These are phyloP conservation scores for Pristis pectinata DNA, from an alignment of 2,797 vertebrate species.

Conservation along the genomic window DNA sequence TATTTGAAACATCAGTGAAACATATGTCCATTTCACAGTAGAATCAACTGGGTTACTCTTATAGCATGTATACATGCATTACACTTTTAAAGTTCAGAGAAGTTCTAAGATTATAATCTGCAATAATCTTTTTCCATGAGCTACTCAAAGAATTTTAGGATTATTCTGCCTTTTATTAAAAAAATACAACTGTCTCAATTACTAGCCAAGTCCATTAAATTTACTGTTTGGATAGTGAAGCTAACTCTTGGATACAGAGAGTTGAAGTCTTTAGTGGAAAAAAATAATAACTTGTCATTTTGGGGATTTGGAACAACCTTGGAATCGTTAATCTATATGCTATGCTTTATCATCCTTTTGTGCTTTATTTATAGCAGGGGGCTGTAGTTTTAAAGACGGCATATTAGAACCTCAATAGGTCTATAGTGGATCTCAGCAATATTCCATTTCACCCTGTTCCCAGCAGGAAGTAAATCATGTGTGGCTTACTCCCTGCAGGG, in stretches of 20 bases:
- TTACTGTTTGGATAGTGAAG: not conserved
- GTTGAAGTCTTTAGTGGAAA: not conserved
- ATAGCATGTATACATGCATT: not conserved
- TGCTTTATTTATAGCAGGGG: not conserved
- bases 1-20: not conserved
- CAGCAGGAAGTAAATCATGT: not conserved
- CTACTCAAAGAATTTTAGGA: not conserved
- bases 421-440: constrained; percentile 45
- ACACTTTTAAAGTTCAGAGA: not conserved
- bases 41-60: not conserved
- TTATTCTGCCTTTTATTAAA: not conserved
- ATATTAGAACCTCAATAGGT: constrained; percentile 25
- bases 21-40: not conserved
- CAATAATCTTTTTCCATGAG: not conserved
- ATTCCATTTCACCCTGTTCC: constrained; percentile 40
- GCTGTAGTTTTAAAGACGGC: not conserved
- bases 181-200: not conserved
- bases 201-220: not conserved
- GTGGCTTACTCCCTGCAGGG: constrained; percentile 42
- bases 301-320: not conserved
- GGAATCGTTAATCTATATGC: not conserved
- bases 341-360: not conserved
- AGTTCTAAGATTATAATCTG: not conserved
- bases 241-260: not conserved
- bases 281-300: not conserved